Conservation (phyloP, 1,140 invertebrate genomes). For the Rhopalosiphum padi region DNA sequence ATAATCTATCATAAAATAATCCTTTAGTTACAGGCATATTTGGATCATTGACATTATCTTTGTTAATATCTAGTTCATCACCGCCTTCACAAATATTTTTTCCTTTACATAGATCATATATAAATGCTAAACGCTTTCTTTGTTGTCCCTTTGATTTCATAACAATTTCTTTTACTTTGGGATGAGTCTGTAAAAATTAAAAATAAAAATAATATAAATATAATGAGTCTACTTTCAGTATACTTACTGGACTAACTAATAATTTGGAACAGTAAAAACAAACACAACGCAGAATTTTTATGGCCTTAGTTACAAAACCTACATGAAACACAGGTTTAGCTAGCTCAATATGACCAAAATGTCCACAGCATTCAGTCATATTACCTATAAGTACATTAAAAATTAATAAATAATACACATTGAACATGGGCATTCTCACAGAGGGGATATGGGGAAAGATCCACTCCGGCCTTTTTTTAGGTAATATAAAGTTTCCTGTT, state of each 20-base stretch:
- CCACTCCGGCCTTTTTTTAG: too few relatives aligned
- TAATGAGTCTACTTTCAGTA: not conserved
- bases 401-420: not conserved
- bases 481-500: too few relatives aligned
- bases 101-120: slow-evolving; percentile 98
- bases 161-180: slow-evolving; percentile 97
- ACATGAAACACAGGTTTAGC: slow-evolving; percentile 99
- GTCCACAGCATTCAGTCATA: slow-evolving; percentile 98
- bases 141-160: slow-evolving; percentile 96
- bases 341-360: slow-evolving; percentile 98
- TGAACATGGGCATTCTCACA: too few relatives aligned
- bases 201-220: not conserved
- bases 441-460: too few relatives aligned
- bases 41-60: slow-evolving; percentile 68
- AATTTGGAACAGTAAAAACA: slow-evolving; percentile 98
- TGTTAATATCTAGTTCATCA: slow-evolving; percentile 93
- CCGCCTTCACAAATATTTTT: slow-evolving; percentile 98
- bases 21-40: slow-evolving; percentile 28
- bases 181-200: slow-evolving; percentile 75
- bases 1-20: not conserved
- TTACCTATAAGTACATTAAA: slow-evolving; percentile 67
- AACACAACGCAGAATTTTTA: slow-evolving; percentile 95
- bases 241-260: slow-evolving; percentile 87
- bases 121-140: slow-evolving; percentile 89
- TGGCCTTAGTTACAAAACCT: slow-evolving; percentile 96